Percentiles rank a stretch among this genome's conserved stretches.
These are phyloP conservation scores for Apus apus DNA, from an alignment of 2,113 vertebrate species.

Conservation along the genomic window DNA sequence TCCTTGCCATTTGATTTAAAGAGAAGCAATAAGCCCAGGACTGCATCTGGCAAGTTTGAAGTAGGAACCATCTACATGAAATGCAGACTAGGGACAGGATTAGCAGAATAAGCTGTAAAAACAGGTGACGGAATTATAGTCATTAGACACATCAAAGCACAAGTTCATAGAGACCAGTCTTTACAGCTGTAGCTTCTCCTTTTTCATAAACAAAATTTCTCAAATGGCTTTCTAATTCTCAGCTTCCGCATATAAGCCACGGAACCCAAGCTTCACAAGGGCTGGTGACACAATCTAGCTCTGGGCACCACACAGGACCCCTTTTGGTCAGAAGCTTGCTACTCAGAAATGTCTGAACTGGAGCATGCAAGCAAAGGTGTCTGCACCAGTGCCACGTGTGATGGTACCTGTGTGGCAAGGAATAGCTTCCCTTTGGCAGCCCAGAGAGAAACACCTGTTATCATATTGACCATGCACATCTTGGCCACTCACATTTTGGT, in stretches of 20 bases:
- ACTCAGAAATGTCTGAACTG: not conserved
- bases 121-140: not conserved
- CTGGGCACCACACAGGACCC: not conserved
- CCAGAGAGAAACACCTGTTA: not conserved
- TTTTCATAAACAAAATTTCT: not conserved
- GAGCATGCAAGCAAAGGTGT: not conserved
- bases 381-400: not conserved
- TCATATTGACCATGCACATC: not conserved
- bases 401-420: not conserved
- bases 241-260: fast-evolving
- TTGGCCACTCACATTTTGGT: not conserved
- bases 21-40: slow-evolving; percentile 50
- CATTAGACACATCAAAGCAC: not conserved
- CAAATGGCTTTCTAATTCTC: not conserved
- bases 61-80: not conserved
- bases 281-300: not conserved
- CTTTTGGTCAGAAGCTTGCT: not conserved
- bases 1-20: not conserved
- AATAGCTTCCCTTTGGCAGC: not conserved
- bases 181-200: not conserved
- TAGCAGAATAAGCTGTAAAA: not conserved
- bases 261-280: not conserved
- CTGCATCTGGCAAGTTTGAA: slow-evolving; percentile 7
- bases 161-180: not conserved
- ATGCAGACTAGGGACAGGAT: not conserved